phyloP scores from a whole-genome alignment of 2,797 vertebrate genomes.

The Simalia tracyae region DNA sequence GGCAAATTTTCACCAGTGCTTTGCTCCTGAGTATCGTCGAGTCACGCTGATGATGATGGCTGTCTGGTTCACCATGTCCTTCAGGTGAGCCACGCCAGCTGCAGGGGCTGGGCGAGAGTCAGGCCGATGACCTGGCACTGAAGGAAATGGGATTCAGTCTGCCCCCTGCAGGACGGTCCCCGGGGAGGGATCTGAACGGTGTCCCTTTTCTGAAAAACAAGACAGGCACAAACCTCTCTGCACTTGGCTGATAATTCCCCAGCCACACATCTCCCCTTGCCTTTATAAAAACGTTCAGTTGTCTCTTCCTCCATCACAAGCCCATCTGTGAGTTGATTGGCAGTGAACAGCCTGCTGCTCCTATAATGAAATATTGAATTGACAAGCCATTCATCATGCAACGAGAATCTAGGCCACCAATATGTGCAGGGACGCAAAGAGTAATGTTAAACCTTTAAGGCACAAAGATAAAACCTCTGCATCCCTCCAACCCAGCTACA shows the following conservation, averaged over 20 bases:
- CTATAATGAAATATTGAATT: background rate
- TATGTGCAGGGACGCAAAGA: background rate
- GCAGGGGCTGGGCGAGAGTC: background rate
- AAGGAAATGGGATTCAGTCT: too few species aligned
- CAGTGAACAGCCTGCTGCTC: background rate
- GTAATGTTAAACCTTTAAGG: background rate
- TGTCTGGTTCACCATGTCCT: slow-evolving; percentile 98
- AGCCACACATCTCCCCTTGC: too few species aligned
- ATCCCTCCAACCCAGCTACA: background rate
- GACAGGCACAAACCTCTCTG: background rate
- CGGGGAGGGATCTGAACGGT: background rate
- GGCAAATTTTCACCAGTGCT: slow-evolving; percentile 88
- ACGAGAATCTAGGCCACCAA: background rate
- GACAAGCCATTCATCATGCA: background rate
- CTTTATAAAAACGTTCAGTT: background rate
- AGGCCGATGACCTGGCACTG: background rate
- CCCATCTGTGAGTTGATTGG: too few species aligned
- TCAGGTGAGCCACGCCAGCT: slow-evolving; percentile 78
- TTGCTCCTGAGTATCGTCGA: slow-evolving; percentile 88
- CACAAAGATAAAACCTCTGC: too few species aligned
- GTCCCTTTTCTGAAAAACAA: background rate
- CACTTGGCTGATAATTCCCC: background rate
- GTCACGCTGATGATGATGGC: slow-evolving; percentile 98
- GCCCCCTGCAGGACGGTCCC: too few species aligned
- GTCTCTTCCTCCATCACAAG: background rate